Percentiles rank a stretch among this genome's conserved stretches.
phyloP scores from a whole-genome alignment of 2,888 invertebrate species.

The Drosophila emarginata region DNA sequence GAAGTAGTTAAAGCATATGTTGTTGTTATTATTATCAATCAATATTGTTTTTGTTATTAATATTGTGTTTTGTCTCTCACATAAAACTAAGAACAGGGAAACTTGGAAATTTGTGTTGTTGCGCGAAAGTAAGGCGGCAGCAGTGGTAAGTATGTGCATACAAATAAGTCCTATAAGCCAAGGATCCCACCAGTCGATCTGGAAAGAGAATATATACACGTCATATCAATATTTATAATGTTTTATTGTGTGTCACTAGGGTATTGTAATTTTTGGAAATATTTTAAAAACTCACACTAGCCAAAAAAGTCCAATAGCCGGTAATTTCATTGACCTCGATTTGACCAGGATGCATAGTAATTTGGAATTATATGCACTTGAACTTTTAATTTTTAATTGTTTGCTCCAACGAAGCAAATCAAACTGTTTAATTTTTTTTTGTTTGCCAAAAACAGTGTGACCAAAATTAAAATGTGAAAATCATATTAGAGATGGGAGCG shows the following conservation, averaged over 20 bases:
- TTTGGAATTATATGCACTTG: not conserved
- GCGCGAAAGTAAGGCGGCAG: conserved; percentile 90
- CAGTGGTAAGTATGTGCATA: conserved; percentile 90
- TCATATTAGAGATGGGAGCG: too few relatives aligned
- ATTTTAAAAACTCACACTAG: conserved; percentile 86
- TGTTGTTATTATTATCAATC: not conserved
- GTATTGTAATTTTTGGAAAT: not conserved
- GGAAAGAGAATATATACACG: conserved; percentile 66
- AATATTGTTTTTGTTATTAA: not conserved
- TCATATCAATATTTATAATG: not conserved
- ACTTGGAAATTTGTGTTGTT: conserved; percentile 95
- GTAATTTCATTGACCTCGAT: conserved; percentile 85
- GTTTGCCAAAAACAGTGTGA: not conserved
- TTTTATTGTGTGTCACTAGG: not conserved
- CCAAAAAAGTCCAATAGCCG: conserved; percentile 89
- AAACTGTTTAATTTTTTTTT: not conserved
- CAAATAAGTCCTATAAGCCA: conserved; percentile 91
- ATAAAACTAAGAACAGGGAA: conserved; percentile 89
- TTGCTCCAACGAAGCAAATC: not conserved
- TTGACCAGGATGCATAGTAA: conserved; percentile 56
- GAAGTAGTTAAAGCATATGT: not conserved
- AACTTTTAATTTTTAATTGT: not conserved
- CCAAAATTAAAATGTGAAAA: too few relatives aligned
- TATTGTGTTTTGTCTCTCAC: conserved; percentile 84
- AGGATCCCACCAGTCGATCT: conserved; percentile 95